Evolutionary conservation across 1,140 invertebrate species (phyloP).

Genomic region (Manduca sexta): DNA sequence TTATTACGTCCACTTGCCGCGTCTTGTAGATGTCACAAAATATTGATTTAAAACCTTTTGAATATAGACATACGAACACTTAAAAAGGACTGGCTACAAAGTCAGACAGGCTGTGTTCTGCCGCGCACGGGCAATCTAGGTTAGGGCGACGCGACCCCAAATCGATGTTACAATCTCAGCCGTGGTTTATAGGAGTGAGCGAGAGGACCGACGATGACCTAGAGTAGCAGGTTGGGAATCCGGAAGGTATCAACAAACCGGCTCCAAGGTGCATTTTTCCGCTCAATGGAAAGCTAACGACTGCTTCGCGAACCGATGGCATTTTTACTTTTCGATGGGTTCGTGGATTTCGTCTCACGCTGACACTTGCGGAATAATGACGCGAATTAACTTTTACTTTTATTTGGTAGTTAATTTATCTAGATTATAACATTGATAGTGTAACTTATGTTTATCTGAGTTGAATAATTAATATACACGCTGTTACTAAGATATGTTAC

Average conservation of each 20-base stretch:
- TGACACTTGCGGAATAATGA: too few species aligned
- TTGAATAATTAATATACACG: too few species aligned
- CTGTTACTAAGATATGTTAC: too few species aligned
- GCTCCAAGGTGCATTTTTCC: constrained; percentile 66
- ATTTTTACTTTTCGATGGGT: constrained; percentile 36
- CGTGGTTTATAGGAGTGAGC: constrained; percentile 34
- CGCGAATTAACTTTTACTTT: too few species aligned
- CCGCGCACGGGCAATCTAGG: constrained; percentile 53
- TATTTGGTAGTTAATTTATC: too few species aligned
- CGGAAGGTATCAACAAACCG: constrained; percentile 68
- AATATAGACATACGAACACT: background rate
- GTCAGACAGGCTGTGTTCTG: constrained; percentile 31
- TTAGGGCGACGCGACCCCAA: constrained; percentile 68
- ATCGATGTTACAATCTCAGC: constrained; percentile 40
- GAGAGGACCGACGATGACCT: constrained; percentile 51
- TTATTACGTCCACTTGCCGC: too few species aligned
- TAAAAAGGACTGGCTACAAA: constrained; percentile 6
- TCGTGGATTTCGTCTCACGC: constrained; percentile 21
- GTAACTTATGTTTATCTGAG: too few species aligned
- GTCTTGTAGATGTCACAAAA: too few species aligned
- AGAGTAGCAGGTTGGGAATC: constrained; percentile 70
- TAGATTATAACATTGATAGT: too few species aligned
- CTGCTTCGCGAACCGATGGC: constrained; percentile 38
- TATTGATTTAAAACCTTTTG: too few species aligned
- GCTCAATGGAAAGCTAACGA: constrained; percentile 68